Percentiles rank a stretch among this genome's conserved stretches.
Evolutionary conservation across 2,888 invertebrate genomes (phyloP).

Genomic region (Tineola bisselliella): DNA sequence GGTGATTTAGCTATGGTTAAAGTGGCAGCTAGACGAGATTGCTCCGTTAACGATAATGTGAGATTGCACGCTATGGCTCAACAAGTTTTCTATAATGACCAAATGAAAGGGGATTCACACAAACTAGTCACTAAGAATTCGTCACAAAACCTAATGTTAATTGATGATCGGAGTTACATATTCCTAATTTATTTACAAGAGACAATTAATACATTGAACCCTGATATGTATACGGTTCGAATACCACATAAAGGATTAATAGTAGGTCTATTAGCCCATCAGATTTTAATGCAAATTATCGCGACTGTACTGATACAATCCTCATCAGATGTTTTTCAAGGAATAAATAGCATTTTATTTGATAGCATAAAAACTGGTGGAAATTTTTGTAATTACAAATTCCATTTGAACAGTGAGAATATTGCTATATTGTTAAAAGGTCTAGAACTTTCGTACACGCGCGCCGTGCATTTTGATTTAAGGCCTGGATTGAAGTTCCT

Average conservation of each 20-base stretch:
- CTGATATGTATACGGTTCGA: slow-evolving; percentile 81
- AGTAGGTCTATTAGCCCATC: slow-evolving; percentile 90
- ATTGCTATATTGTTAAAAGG: slow-evolving; percentile 78
- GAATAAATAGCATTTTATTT: slow-evolving; percentile 70
- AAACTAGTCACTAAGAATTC: slow-evolving; percentile 47
- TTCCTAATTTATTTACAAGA: slow-evolving; percentile 86
- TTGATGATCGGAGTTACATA: slow-evolving; percentile 88
- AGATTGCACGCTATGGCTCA: slow-evolving; percentile 88
- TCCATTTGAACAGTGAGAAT: slow-evolving; percentile 68
- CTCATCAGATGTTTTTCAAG: slow-evolving; percentile 70
- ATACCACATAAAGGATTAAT: slow-evolving; percentile 90
- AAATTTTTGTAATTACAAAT: slow-evolving; percentile 52
- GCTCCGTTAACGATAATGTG: slow-evolving; percentile 83
- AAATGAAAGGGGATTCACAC: slow-evolving; percentile 40
- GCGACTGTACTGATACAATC: slow-evolving; percentile 87
- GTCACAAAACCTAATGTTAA: slow-evolving; percentile 59
- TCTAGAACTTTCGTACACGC: slow-evolving; percentile 82
- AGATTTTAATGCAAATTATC: slow-evolving; percentile 90
- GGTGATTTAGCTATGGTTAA: slow-evolving; percentile 93
- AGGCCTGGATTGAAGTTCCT: slow-evolving; percentile 93
- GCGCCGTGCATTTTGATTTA: slow-evolving; percentile 87
- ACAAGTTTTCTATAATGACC: slow-evolving; percentile 81
- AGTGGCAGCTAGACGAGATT: slow-evolving; percentile 91
- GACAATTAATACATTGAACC: slow-evolving; percentile 74
- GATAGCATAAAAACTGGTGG: slow-evolving; percentile 58